Conservation (phyloP, 2,113 vertebrate species). For the Psilopsiagon aurifrons region DNA sequence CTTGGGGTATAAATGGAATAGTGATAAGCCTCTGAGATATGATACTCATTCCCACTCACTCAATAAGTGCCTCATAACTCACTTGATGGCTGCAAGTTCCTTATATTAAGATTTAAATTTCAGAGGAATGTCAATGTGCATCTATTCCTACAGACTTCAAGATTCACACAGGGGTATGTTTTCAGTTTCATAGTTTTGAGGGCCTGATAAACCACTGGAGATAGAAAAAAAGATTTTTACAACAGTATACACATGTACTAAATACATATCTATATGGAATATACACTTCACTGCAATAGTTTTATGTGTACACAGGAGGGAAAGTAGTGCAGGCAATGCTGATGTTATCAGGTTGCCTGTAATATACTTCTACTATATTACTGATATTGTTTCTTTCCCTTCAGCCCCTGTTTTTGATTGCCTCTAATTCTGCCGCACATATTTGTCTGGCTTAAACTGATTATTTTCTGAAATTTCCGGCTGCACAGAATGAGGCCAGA, state of each 20-base stretch:
- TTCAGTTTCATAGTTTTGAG: background rate
- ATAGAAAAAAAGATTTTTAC: background rate
- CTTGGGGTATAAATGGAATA: constrained; percentile 48
- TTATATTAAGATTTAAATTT: constrained; percentile 32
- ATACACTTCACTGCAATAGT: background rate
- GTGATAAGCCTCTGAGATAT: constrained; percentile 16
- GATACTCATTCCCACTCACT: constrained; percentile 32
- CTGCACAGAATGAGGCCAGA: background rate
- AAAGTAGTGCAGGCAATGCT: background rate
- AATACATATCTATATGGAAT: background rate
- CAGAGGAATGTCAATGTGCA: constrained; percentile 20
- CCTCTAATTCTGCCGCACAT: background rate
- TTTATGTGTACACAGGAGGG: background rate
- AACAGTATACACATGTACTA: background rate
- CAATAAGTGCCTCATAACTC: constrained; percentile 46
- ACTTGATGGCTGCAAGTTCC: constrained; percentile 1
- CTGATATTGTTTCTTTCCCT: background rate
- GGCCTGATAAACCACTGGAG: background rate
- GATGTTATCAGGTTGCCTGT: background rate
- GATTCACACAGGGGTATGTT: background rate
- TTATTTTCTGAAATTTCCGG: background rate
- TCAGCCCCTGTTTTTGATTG: background rate
- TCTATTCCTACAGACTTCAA: background rate
- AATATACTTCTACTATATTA: background rate
- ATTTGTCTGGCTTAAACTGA: background rate